Base-by-base conservation (phyloP, 2,888 invertebrate species). In the Andrena praecox region DNA sequence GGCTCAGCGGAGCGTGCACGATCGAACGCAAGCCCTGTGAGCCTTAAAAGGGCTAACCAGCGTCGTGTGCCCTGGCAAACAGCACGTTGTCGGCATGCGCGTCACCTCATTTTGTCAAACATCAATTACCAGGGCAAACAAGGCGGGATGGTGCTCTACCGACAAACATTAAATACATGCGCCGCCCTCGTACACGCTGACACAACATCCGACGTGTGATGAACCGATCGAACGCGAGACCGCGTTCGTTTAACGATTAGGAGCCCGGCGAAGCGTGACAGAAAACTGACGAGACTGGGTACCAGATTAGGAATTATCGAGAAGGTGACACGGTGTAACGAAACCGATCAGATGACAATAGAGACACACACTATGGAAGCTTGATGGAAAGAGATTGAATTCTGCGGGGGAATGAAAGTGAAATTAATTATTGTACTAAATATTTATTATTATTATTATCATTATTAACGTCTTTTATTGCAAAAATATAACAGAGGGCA, bases 81-180 rank as follows among this genome's bases (percentile, higher is more conserved):
- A 78, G 62, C 87, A 80, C 67, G 81, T 80, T 63, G 82, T 80
- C 81, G 84, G 78, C 86, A 86, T 84, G 89, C 89, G 84, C 86
- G 84, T 89, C 85, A 85, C 82, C 86, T 73, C 86, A 70, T 84
- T 85, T 88, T 82, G 82, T 84, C 88, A 91, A 92, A 92, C 92
- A 92, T 91, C 92, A 91, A 92, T 92, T 92, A 92, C 87, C 87
- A 85, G 87, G 72, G 87, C 88, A 91, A 92, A 92, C 91, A 91
- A 67, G 78, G 78, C 71, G 76, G 78, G 87, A 84, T 83, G 87
- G 77, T 81, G 81, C 85, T 88, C 85, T 82, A 79, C 75, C 80
- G 75, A 60, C 72, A 72, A 80, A 84, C 87, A 77, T 88, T 86
- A 88, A 88, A 89, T 87, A 85, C 86, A 84, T 84, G 85, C 87